These are phyloP conservation scores for Ursus arctos DNA, from an alignment of 2,113 vertebrate genomes.

Conservation along the genomic window DNA sequence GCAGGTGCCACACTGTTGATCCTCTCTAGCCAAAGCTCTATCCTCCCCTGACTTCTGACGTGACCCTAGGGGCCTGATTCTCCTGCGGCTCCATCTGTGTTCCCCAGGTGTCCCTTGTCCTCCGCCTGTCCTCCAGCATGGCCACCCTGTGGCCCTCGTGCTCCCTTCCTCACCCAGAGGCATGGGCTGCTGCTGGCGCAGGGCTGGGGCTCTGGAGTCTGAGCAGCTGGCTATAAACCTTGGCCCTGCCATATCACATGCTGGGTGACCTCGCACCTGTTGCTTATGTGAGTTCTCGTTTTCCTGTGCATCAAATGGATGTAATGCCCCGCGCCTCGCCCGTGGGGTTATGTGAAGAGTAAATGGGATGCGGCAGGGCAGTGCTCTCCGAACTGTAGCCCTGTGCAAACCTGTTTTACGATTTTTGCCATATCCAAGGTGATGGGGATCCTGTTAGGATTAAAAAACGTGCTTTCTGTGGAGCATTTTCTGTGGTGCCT, in stretches of 20 bases:
- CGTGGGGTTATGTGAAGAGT: background rate
- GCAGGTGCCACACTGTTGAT: background rate
- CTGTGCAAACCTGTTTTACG: background rate
- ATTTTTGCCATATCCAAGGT: no score
- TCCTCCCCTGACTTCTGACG: background rate
- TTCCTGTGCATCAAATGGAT: background rate
- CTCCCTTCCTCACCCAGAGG: background rate
- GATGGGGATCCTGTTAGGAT: background rate
- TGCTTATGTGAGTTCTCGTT: background rate
- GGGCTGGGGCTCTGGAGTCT: background rate
- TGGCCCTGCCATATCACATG: background rate
- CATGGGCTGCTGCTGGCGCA: rapidly evolving
- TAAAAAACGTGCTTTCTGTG: background rate
- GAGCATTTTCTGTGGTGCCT: background rate
- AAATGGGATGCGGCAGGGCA: background rate
- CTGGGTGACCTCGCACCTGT: background rate
- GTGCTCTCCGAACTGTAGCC: background rate
- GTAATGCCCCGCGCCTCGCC: background rate
- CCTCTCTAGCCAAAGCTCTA: background rate
- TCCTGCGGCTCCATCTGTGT: background rate
- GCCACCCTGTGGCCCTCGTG: rapidly evolving
- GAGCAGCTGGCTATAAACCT: background rate
- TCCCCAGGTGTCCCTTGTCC: background rate
- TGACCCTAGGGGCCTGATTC: background rate
- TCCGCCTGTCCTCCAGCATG: rapidly evolving